These are phyloP conservation scores for Ginglymostoma cirratum DNA, from an alignment of 2,113 vertebrate species.

Conservation along the genomic window DNA sequence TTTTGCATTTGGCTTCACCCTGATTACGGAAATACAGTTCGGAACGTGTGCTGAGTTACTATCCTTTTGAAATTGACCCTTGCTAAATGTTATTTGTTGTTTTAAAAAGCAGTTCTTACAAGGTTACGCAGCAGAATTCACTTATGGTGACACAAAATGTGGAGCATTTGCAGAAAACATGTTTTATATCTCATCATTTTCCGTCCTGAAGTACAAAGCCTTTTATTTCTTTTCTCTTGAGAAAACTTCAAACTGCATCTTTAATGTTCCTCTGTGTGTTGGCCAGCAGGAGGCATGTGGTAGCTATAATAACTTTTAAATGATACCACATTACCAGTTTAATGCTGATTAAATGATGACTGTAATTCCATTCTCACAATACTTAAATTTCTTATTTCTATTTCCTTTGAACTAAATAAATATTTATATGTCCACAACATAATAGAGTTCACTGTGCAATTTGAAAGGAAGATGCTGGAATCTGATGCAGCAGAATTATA, in stretches of 20 bases:
- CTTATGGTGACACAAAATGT: neutral
- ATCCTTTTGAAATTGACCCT: neutral
- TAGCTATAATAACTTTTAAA: neutral
- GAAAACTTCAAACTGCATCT: neutral
- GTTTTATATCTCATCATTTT: neutral
- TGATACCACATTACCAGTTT: neutral
- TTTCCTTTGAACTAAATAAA: neutral
- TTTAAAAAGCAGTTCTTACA: neutral
- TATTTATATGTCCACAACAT: neutral
- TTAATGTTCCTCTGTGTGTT: neutral
- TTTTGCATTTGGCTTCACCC: neutral
- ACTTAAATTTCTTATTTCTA: neutral
- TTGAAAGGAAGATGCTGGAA: no score
- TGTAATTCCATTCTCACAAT: neutral
- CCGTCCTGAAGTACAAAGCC: neutral
- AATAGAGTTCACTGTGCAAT: no score
- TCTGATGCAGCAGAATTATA: no score
- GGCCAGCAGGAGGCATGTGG: slow-evolving; percentile 25
- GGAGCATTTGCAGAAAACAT: neutral
- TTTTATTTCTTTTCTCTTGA: neutral
- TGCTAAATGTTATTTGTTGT: neutral
- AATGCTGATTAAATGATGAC: neutral
- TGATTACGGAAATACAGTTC: neutral
- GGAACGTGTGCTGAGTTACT: neutral
- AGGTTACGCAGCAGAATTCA: neutral